These are phyloP conservation scores for Enteromius mattozi DNA, from an alignment of 2,797 vertebrate species.

Conservation along the genomic window DNA sequence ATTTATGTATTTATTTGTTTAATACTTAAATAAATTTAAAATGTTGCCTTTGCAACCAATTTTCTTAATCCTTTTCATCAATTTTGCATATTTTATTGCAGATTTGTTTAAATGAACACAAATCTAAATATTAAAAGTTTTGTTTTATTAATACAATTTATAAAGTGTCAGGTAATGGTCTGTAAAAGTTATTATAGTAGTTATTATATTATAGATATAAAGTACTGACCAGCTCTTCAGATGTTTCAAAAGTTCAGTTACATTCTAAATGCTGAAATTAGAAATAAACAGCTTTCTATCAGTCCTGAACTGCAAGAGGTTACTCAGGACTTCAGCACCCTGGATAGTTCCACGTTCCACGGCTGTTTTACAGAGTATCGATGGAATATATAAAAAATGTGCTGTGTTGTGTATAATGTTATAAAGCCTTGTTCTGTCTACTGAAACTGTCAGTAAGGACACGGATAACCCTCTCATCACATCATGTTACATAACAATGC, in stretches of 20 bases:
- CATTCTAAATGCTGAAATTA: no score
- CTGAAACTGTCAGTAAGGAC: not conserved
- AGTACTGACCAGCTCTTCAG: not conserved
- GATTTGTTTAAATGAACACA: not conserved
- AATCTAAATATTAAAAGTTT: not conserved
- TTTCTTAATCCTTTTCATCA: not conserved
- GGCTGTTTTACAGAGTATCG: not conserved
- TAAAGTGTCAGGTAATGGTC: no score
- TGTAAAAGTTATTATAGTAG: not conserved
- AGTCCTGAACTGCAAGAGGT: not conserved
- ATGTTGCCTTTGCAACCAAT: not conserved
- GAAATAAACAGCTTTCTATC: not conserved
- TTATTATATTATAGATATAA: not conserved
- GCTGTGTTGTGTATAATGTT: not conserved
- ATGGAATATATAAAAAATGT: not conserved
- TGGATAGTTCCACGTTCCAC: slow-evolving; percentile 53
- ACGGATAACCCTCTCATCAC: not conserved
- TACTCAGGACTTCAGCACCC: slow-evolving; percentile 54
- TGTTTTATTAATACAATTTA: not conserved
- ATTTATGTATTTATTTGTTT: not conserved
- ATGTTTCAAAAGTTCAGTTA: not conserved
- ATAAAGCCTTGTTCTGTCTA: not conserved
- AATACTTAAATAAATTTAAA: not conserved
- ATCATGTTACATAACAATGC: slow-evolving; percentile 27
- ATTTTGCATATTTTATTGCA: not conserved